These are phyloP conservation scores for Hydractinia symbiolongicarpus DNA, from an alignment of 30 jellyfish, hydroid and myxozoan genomes.

Conservation along the genomic window DNA sequence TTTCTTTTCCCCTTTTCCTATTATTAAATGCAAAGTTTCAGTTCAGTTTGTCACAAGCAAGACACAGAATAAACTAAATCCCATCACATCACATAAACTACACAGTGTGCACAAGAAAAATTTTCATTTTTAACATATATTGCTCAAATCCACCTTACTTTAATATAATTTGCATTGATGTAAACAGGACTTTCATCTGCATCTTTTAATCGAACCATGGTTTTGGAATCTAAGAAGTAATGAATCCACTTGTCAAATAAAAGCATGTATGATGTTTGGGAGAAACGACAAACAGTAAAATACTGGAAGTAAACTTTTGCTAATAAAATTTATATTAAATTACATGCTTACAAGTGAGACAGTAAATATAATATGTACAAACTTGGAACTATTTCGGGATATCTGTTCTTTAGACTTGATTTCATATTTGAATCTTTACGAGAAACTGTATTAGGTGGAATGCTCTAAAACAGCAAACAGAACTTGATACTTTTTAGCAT, in stretches of 20 bases:
- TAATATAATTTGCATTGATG: slow-evolving; percentile 82
- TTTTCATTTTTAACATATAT: not conserved
- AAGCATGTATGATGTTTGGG: not conserved
- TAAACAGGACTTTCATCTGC: slow-evolving; percentile 63
- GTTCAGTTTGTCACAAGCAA: too few relatives aligned
- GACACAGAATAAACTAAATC: too few relatives aligned
- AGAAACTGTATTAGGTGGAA: slow-evolving; percentile 80
- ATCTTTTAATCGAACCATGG: slow-evolving; percentile 59
- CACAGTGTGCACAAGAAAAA: too few relatives aligned
- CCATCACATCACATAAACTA: too few relatives aligned
- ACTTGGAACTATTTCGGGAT: slow-evolving; percentile 94
- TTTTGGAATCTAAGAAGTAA: slow-evolving; percentile 52
- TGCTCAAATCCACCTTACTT: slow-evolving; percentile 44
- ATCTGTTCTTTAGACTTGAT: slow-evolving; percentile 86
- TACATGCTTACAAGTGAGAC: too few relatives aligned
- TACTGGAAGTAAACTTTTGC: too few relatives aligned
- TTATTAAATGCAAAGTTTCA: too few relatives aligned
- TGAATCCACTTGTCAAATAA: not conserved
- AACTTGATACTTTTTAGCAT: too few relatives aligned
- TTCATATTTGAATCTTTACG: slow-evolving; percentile 71
- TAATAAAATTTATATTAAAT: too few relatives aligned
- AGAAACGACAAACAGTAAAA: not conserved
- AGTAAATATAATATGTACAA: slow-evolving; percentile 2
- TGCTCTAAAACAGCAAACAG: slow-evolving; percentile 44
- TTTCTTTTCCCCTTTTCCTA: not conserved